Evolutionary conservation across 2,888 invertebrate species (phyloP).

Genomic region (Norana najaformis): DNA sequence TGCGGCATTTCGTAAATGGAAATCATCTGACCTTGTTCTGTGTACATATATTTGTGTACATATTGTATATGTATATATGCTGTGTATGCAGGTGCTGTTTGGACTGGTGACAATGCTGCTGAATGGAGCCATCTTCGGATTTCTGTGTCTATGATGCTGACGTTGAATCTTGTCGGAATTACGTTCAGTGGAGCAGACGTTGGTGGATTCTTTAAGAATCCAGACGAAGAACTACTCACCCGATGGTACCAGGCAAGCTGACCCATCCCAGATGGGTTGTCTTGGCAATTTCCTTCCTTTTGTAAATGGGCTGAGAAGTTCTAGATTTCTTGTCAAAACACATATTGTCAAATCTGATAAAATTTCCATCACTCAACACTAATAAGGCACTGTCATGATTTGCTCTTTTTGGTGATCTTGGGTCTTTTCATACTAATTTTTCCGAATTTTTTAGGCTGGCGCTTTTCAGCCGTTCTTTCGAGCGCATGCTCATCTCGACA

Average conservation of each 20-base stretch:
- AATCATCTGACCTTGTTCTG: too few relatives aligned
- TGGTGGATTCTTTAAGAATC: conserved; percentile 96
- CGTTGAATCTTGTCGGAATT: conserved; percentile 81
- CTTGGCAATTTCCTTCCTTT: background rate
- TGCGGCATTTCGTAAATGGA: too few relatives aligned
- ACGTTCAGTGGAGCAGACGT: conserved; percentile 94
- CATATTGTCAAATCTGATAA: too few relatives aligned
- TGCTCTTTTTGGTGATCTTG: too few relatives aligned
- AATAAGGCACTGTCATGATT: too few relatives aligned
- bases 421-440: background rate
- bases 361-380: too few relatives aligned
- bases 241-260: conserved; percentile 87
- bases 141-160: conserved; percentile 77
- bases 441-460: conserved; percentile 71
- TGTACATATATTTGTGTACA: too few relatives aligned
- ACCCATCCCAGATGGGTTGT: background rate
- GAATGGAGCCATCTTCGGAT: conserved; percentile 89
- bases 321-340: too few relatives aligned
- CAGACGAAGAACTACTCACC: conserved; percentile 81
- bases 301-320: too few relatives aligned
- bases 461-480: conserved; percentile 94
- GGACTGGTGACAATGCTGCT: conserved; percentile 97
- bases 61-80: background rate
- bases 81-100: conserved; percentile 72
- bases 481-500: conserved; percentile 95